Percentiles rank a stretch among this genome's conserved stretches.
These are phyloP conservation scores for Anhinga rufa DNA, from an alignment of 2,113 vertebrate genomes.

Conservation along the genomic window DNA sequence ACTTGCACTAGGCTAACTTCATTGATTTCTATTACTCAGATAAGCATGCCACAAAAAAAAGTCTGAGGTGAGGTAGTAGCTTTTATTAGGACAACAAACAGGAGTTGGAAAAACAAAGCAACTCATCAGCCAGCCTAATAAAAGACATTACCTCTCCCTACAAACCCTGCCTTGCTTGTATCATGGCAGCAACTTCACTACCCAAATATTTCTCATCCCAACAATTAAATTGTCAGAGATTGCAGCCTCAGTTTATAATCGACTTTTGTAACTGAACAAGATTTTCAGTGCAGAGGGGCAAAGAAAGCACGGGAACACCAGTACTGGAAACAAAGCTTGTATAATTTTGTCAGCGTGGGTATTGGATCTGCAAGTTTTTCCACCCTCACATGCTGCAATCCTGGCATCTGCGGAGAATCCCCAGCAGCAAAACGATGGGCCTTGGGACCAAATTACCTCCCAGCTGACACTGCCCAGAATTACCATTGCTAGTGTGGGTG, in stretches of 20 bases:
- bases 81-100: background rate
- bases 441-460: conserved; percentile 1
- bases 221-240: background rate
- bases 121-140: conserved; percentile 5
- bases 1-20: background rate
- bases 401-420: background rate
- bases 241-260: background rate
- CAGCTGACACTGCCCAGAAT: background rate
- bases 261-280: background rate
- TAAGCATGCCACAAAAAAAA: background rate
- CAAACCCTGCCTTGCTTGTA: background rate
- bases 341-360: background rate
- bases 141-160: conserved; percentile 19
- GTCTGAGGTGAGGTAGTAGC: background rate
- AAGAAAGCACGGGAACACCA: background rate
- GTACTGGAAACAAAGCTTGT: background rate
- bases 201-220: background rate
- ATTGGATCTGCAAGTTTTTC: background rate
- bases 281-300: background rate
- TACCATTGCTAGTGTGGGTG: background rate
- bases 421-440: background rate
- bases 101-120: background rate
- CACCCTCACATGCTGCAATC: background rate
- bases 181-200: background rate
- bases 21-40: background rate